phyloP scores from a whole-genome alignment of 2,797 vertebrate species.

The Mionectes olivaceus region DNA sequence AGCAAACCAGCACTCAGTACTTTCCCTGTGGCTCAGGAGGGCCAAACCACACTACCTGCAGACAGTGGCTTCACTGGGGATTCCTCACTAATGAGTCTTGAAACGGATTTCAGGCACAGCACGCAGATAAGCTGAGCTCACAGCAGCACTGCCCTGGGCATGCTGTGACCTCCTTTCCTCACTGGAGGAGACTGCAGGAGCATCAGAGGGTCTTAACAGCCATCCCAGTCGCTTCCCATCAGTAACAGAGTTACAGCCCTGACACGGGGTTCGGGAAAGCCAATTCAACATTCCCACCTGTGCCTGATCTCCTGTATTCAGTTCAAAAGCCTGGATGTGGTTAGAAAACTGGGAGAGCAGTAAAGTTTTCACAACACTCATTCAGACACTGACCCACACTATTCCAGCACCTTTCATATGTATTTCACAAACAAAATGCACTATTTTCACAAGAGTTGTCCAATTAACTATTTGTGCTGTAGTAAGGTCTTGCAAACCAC shows the following conservation, averaged over 20 bases:
- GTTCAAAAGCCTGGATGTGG: neutral
- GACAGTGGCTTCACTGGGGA: neutral
- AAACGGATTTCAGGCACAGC: neutral
- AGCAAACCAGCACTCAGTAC: neutral
- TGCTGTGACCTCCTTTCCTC: conserved; percentile 26
- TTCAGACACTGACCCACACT: neutral
- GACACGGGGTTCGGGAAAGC: neutral
- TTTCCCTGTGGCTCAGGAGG: neutral
- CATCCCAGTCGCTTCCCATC: neutral
- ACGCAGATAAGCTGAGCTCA: neutral
- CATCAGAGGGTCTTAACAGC: neutral
- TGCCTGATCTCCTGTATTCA: neutral
- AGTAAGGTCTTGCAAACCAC: neutral
- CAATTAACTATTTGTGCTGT: neutral
- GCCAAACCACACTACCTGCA: neutral
- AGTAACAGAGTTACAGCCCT: neutral
- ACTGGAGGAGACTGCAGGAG: neutral
- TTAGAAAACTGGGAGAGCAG: neutral
- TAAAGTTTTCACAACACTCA: neutral
- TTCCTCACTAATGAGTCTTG: neutral
- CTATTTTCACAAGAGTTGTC: neutral
- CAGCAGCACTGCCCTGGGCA: neutral
- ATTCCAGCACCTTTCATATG: neutral
- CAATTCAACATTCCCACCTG: neutral
- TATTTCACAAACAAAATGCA: neutral